Percentiles rank a stretch among this genome's conserved stretches.
Evolutionary conservation across 2,113 vertebrate genomes (phyloP).

Genomic region (Columbina picui): DNA sequence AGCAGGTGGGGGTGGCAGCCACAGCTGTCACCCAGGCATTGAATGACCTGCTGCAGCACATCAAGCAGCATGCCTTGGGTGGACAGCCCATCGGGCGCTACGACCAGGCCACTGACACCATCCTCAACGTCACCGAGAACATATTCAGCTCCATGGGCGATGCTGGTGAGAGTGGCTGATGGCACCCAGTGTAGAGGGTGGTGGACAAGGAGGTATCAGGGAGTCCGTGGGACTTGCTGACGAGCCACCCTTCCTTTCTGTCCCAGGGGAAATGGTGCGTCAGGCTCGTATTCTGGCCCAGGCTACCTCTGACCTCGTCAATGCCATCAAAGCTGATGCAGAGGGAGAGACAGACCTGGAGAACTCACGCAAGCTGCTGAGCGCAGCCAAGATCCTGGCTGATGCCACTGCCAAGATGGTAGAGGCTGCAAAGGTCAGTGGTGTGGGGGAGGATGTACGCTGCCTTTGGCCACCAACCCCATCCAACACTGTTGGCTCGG

Average conservation of each 20-base stretch:
- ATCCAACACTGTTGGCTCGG: rapidly evolving
- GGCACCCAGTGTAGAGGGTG: no score
- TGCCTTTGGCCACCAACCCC: not conserved
- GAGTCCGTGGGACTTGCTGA: not conserved
- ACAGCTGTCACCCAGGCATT: slow-evolving; percentile 93
- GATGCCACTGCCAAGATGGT: slow-evolving; percentile 98
- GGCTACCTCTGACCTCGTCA: no score
- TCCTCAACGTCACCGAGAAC: slow-evolving; percentile 94
- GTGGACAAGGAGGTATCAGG: not conserved
- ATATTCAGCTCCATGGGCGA: slow-evolving; percentile 99
- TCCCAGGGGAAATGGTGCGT: no score
- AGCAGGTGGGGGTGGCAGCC: slow-evolving; percentile 91
- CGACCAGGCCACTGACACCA: slow-evolving; percentile 92
- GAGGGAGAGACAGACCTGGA: slow-evolving; percentile 94
- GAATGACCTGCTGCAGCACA: slow-evolving; percentile 94
- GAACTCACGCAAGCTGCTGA: slow-evolving; percentile 95
- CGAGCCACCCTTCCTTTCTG: no score
- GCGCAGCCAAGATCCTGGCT: slow-evolving; percentile 93
- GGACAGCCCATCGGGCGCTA: slow-evolving; percentile 87
- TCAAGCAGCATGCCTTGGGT: slow-evolving; percentile 88
- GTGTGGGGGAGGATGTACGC: rapidly evolving
- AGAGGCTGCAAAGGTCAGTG: slow-evolving; percentile 93
- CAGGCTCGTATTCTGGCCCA: no score
- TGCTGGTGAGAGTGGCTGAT: slow-evolving; percentile 78
- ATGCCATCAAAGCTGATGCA: no score